phyloP scores from a whole-genome alignment of 2,888 invertebrate species.

The Dicyrtomina minuta region DNA sequence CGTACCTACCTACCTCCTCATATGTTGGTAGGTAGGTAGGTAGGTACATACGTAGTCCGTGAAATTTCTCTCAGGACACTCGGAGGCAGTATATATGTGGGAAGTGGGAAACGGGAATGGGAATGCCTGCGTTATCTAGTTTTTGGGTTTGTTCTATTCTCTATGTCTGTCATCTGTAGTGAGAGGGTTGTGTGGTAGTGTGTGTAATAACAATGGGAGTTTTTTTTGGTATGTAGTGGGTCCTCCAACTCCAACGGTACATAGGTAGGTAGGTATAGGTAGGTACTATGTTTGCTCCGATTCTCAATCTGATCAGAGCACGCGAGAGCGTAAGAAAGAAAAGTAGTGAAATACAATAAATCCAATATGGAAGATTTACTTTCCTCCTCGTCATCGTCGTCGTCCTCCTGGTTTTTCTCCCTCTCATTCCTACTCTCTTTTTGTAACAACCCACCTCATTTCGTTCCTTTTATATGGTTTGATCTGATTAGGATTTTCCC shows the following conservation, averaged over 20 bases:
- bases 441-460: constrained; percentile 30
- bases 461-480: constrained; percentile 26
- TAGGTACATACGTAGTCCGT: no score
- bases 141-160: not conserved
- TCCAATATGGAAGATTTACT: constrained; percentile 34
- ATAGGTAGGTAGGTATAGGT: no score
- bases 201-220: constrained; percentile 22
- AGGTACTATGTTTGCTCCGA: not conserved
- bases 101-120: no score
- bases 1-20: constrained; percentile 13
- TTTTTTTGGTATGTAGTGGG: constrained; percentile 17
- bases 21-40: constrained; percentile 2
- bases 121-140: no score
- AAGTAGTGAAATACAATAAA: constrained; percentile 29
- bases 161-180: not conserved
- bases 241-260: no score
- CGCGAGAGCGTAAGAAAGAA: constrained; percentile 19
- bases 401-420: constrained; percentile 12
- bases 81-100: no score
- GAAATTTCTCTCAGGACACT: not conserved
- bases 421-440: constrained; percentile 4
- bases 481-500: constrained; percentile 28
- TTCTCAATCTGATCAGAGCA: constrained; percentile 30
- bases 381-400: constrained; percentile 16
- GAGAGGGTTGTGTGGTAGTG: not conserved